Evolutionary conservation across 2,888 invertebrate species (phyloP), one percentile per base, ranked within the genome.

Genomic region (Diachrysia chrysitis): DNA sequence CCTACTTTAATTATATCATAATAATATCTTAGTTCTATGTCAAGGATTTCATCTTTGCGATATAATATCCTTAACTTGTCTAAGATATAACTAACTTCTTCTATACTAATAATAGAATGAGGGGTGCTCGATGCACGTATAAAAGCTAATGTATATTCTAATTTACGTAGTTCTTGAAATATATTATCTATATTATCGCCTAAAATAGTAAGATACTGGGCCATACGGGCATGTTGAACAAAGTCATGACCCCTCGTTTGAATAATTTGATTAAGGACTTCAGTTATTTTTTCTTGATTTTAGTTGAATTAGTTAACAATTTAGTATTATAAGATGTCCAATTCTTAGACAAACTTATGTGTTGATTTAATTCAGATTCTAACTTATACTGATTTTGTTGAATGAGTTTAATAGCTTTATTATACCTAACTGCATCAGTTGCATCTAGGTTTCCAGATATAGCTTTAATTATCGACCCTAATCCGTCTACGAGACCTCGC

Each of bases 231-330:
- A 14, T n/a, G n/a, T n/a, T n/a, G n/a, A 7, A 42, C 3, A 6
- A 42, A 7, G 5, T 42, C 42, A n/a, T 14, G 12, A 12, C 6
- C 14, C 9, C 12, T 35, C 2, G 14, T 9, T 35, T 35, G n/a
- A n/a, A n/a, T 7, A 16, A 0, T 42, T 0, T 14, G 6, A 1
- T n/a, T n/a, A 4, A n/a, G 1, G 16, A 1, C 16, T 14, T 2
- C 16, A 14, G 14, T 37, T 7, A 14, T 37, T 4, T n/a, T n/a
- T 2, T n/a, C 16, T 42, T n/a, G n/a, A n/a, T 42, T 42, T 0
- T 1, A 5, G 0, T 1, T n/a, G 14, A 6, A n/a, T n/a, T 42
- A 0, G 14, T 3, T 16, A 37, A 1, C 1, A 42, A 0, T 2
- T 16, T n/a, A 1, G 4, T n/a, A n/a, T 42, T 2, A 0, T n/a